Evolutionary conservation across 1,140 invertebrate species (phyloP), one percentile per base, ranked within the genome.

Genomic region (Penaeus chinensis): DNA sequence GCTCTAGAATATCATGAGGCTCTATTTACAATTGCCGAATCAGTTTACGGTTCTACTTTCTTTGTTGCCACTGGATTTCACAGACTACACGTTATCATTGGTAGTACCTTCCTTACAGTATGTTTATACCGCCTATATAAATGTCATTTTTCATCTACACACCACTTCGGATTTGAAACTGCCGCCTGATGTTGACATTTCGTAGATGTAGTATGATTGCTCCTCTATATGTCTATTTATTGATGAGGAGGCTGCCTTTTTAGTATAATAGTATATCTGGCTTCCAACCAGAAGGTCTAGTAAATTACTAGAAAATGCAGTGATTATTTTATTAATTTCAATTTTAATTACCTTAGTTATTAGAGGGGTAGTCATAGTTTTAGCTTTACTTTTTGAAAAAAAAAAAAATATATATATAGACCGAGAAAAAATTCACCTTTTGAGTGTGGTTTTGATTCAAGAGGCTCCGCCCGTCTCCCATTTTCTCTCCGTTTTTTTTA

Each of bases 161-260:
- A 95, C 92, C 94, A 95, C 91, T 94, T 95, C 92, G 94, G 94
- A 90, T 95, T 95, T 93, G 94, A 96, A 93, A 93, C 94, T 84
- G 94, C 94, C 83, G 93, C 94, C 47, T 95, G 95, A 94, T 95
- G 95, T 89, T 95, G 95, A 94, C 95, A 95, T 92, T 95, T 95
- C 93, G 94, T 95, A 82, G 94, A 95, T 94, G 93, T 95, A 90
- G 93, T 95, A 19, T 95, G 95, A 94, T 92, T 95, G 93, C 95
- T 95, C 90, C 91, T 95, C 89, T 95, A 94, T 93, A 92, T 95
- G 89, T 94, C 93, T 83, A 93, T 95, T 91, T 95, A 95, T 91
- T 95, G 94, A 94, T 95, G 94, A 94, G 93, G 93, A 90, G 93
- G 87, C 19, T 91, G 91, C 84, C 87, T 90, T 93, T 94, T 94